Conservation (phyloP, 2,797 vertebrate species). For the Gymnoscopelus microlampas region DNA sequence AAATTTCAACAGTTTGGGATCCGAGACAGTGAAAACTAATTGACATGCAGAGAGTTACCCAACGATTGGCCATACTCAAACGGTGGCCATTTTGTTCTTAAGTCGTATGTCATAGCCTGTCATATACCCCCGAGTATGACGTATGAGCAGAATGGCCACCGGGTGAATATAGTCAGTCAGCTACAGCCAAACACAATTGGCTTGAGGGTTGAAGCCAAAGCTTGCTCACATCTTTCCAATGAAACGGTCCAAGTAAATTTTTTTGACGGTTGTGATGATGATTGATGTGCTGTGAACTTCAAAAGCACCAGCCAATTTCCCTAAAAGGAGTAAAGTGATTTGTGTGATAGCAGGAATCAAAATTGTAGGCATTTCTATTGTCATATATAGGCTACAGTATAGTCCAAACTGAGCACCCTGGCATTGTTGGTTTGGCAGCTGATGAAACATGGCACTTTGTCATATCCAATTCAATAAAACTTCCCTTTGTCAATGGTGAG, state of each 20-base stretch:
- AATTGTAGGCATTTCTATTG: constrained; percentile 17
- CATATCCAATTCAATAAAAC: constrained; percentile 9
- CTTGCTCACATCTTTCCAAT: constrained; percentile 28
- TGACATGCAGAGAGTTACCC: too few relatives aligned
- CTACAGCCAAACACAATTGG: constrained; percentile 14
- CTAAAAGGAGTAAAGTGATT: background rate
- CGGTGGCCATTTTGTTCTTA: too few relatives aligned
- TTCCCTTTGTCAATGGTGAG: constrained; percentile 17
- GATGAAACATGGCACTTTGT: constrained; percentile 7
- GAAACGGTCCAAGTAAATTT: constrained; percentile 11
- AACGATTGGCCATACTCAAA: too few relatives aligned
- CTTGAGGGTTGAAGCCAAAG: constrained; percentile 18
- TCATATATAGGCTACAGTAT: background rate
- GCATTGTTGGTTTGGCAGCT: constrained; percentile 3
- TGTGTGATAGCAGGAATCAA: constrained; percentile 14
- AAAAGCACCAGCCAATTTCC: constrained; percentile 11
- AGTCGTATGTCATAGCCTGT: too few relatives aligned
- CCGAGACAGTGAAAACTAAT: too few relatives aligned
- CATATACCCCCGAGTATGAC: too few relatives aligned
- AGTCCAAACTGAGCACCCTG: background rate
- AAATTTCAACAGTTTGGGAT: too few relatives aligned
- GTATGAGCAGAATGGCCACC: too few relatives aligned
- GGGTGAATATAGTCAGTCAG: background rate
- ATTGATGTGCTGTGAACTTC: constrained; percentile 45
- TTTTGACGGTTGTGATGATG: constrained; percentile 18